These are phyloP conservation scores for Sandelia bainsii DNA, from an alignment of 2,797 vertebrate species.

Conservation along the genomic window DNA sequence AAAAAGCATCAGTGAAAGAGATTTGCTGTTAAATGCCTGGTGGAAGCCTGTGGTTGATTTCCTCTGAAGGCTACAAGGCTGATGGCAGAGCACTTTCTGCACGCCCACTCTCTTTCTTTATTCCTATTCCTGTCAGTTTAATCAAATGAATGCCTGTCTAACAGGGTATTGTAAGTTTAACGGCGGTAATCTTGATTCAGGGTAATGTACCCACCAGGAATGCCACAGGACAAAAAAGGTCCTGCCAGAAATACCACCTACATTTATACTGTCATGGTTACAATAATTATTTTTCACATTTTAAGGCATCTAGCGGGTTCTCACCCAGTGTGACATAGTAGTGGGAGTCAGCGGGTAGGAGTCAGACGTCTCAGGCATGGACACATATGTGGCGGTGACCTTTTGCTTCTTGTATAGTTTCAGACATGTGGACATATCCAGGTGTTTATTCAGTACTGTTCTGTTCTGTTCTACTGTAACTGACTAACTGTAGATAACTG, in stretches of 20 bases:
- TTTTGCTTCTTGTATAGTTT: conserved; percentile 10
- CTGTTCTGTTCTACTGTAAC: neutral
- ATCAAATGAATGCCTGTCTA: conserved; percentile 42
- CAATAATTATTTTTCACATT: conserved; percentile 39
- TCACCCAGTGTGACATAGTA: neutral
- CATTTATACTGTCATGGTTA: conserved; percentile 22
- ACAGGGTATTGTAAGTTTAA: conserved; percentile 21
- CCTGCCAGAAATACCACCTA: conserved; percentile 39
- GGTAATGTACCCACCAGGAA: conserved; percentile 35
- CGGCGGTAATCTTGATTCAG: conserved; percentile 22
- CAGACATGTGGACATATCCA: neutral
- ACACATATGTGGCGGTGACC: conserved; percentile 3
- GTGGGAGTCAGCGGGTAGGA: conserved; percentile 37
- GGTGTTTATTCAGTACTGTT: neutral
- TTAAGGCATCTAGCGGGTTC: conserved; percentile 6
- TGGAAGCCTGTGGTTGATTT: conserved; percentile 14
- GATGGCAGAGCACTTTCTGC: conserved; percentile 17
- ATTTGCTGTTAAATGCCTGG: conserved; percentile 11
- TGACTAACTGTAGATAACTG: neutral
- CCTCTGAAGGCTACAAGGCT: conserved; percentile 26
- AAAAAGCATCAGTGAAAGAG: neutral
- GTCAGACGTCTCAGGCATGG: neutral
- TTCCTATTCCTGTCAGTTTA: conserved; percentile 45
- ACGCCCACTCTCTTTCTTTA: conserved; percentile 44
- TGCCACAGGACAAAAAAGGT: conserved; percentile 34